These are phyloP conservation scores for Frankliniella fusca DNA, from an alignment of 2,888 invertebrate species.

Conservation along the genomic window DNA sequence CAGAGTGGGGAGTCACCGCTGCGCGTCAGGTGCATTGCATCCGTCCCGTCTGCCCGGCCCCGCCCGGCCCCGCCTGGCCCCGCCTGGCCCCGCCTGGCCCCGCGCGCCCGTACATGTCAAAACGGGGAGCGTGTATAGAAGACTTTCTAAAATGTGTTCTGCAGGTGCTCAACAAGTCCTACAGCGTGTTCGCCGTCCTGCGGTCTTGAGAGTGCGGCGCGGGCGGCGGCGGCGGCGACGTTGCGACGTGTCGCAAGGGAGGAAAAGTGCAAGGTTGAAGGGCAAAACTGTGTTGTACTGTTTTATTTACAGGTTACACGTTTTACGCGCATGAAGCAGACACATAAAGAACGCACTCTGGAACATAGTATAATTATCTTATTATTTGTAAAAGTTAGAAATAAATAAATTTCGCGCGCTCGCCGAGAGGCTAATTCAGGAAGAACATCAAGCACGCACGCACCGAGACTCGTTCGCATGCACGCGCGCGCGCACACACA, in stretches of 20 bases:
- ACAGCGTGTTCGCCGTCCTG: constrained; percentile 10
- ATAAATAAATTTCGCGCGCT: constrained; percentile 4
- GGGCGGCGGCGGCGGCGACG: neutral
- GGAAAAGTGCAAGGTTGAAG: neutral
- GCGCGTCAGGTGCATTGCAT: neutral
- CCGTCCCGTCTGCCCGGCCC: neutral
- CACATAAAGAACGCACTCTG: neutral
- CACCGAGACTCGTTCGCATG: neutral
- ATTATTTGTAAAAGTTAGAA: constrained; percentile 14
- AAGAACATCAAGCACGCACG: neutral
- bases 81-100: no score
- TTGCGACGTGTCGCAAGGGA: neutral
- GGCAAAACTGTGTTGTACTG: neutral
- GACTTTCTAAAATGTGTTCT: neutral
- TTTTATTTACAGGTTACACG: constrained; percentile 18
- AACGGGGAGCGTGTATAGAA: neutral
- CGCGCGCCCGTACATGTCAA: neutral
- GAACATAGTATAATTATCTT: neutral
- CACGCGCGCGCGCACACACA: neutral
- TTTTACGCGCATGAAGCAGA: neutral
- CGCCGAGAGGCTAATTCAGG: neutral
- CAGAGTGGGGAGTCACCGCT: no score
- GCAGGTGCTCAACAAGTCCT: constrained; percentile 5
- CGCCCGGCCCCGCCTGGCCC: no score
- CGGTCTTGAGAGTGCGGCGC: neutral